Evolutionary conservation across 2,797 vertebrate genomes (phyloP), one percentile per base, ranked within the genome.

Genomic region (Taenioides sp.): DNA sequence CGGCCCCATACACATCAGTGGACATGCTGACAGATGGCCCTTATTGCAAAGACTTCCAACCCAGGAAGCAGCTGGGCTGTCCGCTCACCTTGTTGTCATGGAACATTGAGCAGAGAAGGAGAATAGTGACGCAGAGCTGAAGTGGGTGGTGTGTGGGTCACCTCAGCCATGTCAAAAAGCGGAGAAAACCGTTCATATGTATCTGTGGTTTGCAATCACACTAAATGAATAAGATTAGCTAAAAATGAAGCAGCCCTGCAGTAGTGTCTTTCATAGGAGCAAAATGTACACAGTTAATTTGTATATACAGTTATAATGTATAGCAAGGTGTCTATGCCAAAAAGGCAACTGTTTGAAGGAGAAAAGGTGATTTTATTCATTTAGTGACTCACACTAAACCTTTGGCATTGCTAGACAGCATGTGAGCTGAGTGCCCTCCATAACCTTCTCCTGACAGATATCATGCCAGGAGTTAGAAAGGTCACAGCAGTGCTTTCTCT

Each of bases 1-100:
- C 95, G 96, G 95, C 95, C 95, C 93, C 94, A 93, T 95, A 96
- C 96, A 96, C 95, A 93, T 96, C 94, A 93, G 95, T 94, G 95
- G 96, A 95, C 93, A 94, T 97, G 96, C 95, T 96, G 97, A 96
- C 97, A 98, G 97, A 98, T 98, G 98, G 98, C 92, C 95, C 94
- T 96, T 96, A 96, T 95, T 95, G 96, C 94, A 94, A 94, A 95
- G 95, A 95, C 96, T 96, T 95, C 94, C 94, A 94, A 93, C 94
- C 92, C 94, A 95, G 95, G 95, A 97, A 95, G 96, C 97, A 98
- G 97, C 97, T 96, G 88, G 76, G 92, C 94, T 91, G 92, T 93
- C 92, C 82, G 80, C 96, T 97, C 96, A 98, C 97, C 97, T 98
- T 96, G 97, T 97, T 96, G 97, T 96, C 96, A 97, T 95, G 97